Percentiles rank a stretch among this genome's conserved stretches.
Evolutionary conservation across 2,113 vertebrate species (phyloP).

Genomic region (Arvicanthis niloticus): DNA sequence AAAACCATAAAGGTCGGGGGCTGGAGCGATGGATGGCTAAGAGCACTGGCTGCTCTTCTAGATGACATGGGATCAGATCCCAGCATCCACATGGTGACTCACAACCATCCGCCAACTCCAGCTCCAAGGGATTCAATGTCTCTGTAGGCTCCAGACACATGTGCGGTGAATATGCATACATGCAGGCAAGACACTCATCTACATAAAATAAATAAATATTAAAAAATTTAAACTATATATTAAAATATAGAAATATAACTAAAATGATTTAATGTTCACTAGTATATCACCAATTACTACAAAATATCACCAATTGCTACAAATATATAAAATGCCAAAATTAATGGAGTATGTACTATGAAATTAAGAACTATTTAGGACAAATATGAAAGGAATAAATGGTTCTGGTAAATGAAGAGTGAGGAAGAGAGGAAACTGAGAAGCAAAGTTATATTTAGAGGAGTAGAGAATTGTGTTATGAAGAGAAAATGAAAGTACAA

Average conservation of each 20-base stretch:
- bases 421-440: background rate
- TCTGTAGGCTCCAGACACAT: background rate
- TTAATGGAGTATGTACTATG: background rate
- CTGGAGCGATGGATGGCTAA: background rate
- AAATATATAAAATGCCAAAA: background rate
- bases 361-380: background rate
- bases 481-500: too few relatives aligned
- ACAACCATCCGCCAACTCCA: background rate
- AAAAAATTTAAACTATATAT: background rate
- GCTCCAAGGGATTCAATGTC: background rate
- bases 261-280: background rate
- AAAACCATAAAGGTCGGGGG: background rate
- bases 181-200: background rate
- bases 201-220: background rate
- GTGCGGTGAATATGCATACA: background rate
- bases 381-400: background rate
- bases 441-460: background rate
- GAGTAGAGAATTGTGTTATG: background rate
- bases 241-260: background rate
- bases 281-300: background rate
- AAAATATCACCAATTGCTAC: background rate
- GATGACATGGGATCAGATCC: background rate
- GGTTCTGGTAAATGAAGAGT: background rate
- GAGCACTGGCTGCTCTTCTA: background rate
- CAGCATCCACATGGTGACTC: background rate